A percentile compares a stretch with the other conserved stretches of the same genome.
phyloP scores from a whole-genome alignment of 1,140 invertebrate genomes.

The Maconellicoccus hirsutus region DNA sequence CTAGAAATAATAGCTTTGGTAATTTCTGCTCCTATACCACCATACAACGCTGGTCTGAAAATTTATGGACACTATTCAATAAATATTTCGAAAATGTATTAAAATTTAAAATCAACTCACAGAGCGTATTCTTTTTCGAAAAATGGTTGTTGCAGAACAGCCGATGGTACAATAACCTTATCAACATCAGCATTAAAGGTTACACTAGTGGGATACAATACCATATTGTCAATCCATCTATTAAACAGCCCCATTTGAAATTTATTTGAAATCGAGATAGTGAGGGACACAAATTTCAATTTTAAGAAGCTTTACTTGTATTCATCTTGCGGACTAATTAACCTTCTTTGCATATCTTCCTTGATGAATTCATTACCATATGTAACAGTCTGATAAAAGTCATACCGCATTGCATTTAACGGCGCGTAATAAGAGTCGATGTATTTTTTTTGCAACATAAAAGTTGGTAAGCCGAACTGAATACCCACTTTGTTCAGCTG shows the following conservation, averaged over 20 bases:
- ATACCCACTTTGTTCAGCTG: constrained; percentile 39
- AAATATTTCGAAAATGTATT: too few species aligned
- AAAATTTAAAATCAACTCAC: constrained; percentile 32
- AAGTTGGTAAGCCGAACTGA: constrained; percentile 42
- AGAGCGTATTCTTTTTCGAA: constrained; percentile 36
- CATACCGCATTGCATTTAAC: constrained; percentile 38
- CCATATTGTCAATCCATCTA: constrained; percentile 33
- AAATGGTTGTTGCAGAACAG: constrained; percentile 34
- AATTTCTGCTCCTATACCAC: constrained; percentile 39
- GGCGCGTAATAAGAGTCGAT: constrained; percentile 38
- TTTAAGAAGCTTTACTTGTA: constrained; percentile 29
- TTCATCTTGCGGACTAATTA: constrained; percentile 33
- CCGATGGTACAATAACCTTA: constrained; percentile 38
- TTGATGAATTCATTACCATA: constrained; percentile 36
- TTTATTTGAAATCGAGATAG: background rate
- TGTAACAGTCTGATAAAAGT: constrained; percentile 40
- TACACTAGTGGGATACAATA: constrained; percentile 31
- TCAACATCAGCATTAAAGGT: constrained; percentile 37
- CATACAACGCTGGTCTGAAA: constrained; percentile 39
- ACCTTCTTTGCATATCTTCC: constrained; percentile 32
- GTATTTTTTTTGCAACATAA: constrained; percentile 35
- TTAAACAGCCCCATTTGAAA: constrained; percentile 12
- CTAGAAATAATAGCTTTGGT: constrained; percentile 36
- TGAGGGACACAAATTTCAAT: constrained; percentile 23
- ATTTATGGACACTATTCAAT: too few species aligned